These are phyloP conservation scores for Barypeithes pellucidus DNA, from an alignment of 2,888 invertebrate genomes.

Conservation along the genomic window DNA sequence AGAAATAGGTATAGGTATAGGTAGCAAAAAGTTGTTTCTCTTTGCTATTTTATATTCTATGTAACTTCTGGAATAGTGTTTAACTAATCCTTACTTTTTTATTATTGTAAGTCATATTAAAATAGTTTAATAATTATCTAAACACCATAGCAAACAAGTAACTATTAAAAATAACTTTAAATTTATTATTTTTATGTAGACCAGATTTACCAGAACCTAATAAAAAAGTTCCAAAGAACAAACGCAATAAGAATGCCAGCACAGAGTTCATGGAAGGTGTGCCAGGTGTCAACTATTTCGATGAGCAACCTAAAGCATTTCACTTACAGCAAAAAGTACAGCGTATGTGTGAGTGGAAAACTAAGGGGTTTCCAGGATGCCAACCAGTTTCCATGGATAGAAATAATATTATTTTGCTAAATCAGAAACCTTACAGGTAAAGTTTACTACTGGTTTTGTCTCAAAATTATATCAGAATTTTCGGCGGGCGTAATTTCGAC, in stretches of 20 bases:
- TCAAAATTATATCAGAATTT: background rate
- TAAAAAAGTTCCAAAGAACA: conserved; percentile 29
- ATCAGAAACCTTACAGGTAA: conserved; percentile 82
- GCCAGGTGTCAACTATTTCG: conserved; percentile 82
- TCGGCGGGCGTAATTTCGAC: background rate
- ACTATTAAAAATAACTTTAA: background rate
- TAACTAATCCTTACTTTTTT: too few species aligned
- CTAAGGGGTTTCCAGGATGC: conserved; percentile 92
- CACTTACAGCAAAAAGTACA: conserved; percentile 84
- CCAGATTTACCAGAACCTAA: conserved; percentile 31
- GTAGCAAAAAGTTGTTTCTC: too few species aligned
- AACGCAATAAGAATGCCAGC: conserved; percentile 65
- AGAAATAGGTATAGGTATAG: too few species aligned
- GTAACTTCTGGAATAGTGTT: too few species aligned
- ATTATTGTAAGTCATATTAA: too few species aligned
- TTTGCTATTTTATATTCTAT: too few species aligned
- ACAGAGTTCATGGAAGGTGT: conserved; percentile 89
- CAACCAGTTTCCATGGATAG: conserved; percentile 98
- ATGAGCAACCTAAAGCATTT: conserved; percentile 73
- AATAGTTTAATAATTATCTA: too few species aligned
- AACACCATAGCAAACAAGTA: too few species aligned
- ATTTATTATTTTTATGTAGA: conserved; percentile 20
- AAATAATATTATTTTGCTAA: conserved; percentile 83
- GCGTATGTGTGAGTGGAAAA: conserved; percentile 85
- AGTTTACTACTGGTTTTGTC: background rate